phyloP scores from a whole-genome alignment of 2,888 invertebrate species.

The Cheilosia urbana region DNA sequence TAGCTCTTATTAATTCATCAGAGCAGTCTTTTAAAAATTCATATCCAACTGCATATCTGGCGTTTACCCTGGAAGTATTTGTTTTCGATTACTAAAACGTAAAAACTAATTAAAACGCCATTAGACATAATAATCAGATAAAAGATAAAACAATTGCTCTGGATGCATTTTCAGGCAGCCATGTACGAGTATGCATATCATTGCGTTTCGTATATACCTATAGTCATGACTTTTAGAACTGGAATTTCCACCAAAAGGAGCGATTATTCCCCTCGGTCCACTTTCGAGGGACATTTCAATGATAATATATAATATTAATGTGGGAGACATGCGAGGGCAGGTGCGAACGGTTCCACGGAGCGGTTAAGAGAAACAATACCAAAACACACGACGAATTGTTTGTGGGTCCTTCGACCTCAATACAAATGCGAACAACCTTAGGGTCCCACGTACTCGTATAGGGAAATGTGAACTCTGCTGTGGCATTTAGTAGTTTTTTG shows the following conservation, averaged over 20 bases:
- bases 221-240: slow-evolving; percentile 31
- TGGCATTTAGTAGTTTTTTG: not conserved
- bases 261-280: slow-evolving; percentile 53
- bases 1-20: not conserved
- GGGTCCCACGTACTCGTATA: slow-evolving; percentile 6
- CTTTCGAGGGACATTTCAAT: slow-evolving; percentile 29
- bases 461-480: not conserved
- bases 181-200: slow-evolving; percentile 1
- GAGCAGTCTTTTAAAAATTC: slow-evolving; percentile 14
- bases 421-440: slow-evolving; percentile 48
- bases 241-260: slow-evolving; percentile 54
- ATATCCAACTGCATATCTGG: slow-evolving; percentile 42
- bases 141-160: slow-evolving; percentile 52
- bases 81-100: slow-evolving; percentile 66
- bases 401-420: slow-evolving; percentile 67
- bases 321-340: slow-evolving; percentile 65
- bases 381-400: slow-evolving; percentile 35
- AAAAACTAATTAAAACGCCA: slow-evolving; percentile 68
- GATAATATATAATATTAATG: slow-evolving; percentile 45
- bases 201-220: slow-evolving; percentile 7
- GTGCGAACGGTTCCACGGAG: slow-evolving; percentile 59
- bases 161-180: not conserved
- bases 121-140: slow-evolving; percentile 65
- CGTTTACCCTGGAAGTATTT: slow-evolving; percentile 38
- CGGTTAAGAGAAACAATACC: slow-evolving; percentile 13